phyloP scores from a whole-genome alignment of 2,888 invertebrate species.

The Chrysomela aeneicollis region DNA sequence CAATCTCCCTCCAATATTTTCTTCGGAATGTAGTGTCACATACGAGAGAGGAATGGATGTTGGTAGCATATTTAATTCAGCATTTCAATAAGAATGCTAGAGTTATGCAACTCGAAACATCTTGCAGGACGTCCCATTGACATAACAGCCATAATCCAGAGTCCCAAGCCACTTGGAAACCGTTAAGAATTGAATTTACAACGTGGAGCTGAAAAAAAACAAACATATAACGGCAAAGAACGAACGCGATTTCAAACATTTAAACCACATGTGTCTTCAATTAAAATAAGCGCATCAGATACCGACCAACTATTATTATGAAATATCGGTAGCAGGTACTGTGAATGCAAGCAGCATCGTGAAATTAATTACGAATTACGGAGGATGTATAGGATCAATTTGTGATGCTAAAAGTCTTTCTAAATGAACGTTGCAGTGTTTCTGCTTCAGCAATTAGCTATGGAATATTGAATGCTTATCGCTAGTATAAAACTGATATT shows the following conservation, averaged over 20 bases:
- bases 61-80: background rate
- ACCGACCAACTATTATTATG: conserved; percentile 2
- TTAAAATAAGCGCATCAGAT: conserved; percentile 32
- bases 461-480: background rate
- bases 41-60: background rate
- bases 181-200: background rate
- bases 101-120: conserved; percentile 2
- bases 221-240: background rate
- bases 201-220: background rate
- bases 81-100: conserved; percentile 3
- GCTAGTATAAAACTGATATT: background rate
- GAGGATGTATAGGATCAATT: background rate
- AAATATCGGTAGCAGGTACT: conserved; percentile 18
- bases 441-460: background rate
- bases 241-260: conserved; percentile 32
- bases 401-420: background rate
- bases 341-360: background rate
- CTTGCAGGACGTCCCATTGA: background rate
- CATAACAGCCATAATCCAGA: background rate
- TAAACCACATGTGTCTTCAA: conserved; percentile 37
- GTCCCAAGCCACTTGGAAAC: background rate
- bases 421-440: background rate
- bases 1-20: background rate
- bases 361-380: conserved; percentile 3
- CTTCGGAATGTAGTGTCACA: background rate